Base-by-base conservation (phyloP, 2,888 invertebrate genomes). In the Seira ritae region DNA sequence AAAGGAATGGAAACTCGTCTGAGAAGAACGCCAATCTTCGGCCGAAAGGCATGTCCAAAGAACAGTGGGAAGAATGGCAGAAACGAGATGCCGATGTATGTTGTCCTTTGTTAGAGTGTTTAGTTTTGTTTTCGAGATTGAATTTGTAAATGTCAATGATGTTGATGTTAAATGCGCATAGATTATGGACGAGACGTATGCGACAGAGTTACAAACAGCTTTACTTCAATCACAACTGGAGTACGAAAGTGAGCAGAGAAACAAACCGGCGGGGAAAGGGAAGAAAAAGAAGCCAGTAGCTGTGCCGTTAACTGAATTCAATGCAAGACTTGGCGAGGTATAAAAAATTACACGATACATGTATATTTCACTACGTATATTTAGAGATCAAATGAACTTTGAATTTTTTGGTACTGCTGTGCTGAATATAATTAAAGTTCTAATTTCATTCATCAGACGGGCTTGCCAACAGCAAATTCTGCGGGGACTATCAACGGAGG, bases 271-370 rank as follows among this genome's bases (percentile, higher is more conserved):
- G 17, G 90, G 91, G 42, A 92, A 91, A 85, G 93, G 93, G 87
- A 93, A 92, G 89, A 95, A 95, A 90, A 94, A 94, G 88, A 94
- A 94, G 90, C 93, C 90, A 0, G 90, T 90, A 19, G 89, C 94
- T 0, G 95, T 96, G 94, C 94, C 94, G 81, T 91, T 96, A 79
- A 94, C 94, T 83, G 94, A 96, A 90, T 96, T 96, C 90, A 94
- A 95, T 69, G 90, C 94, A 92, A 86, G 67, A 60, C 37, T 86
- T 23, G 72, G 23, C 20, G 82, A 82, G 24, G 85, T 85, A 68
- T 71, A n/a, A n/a, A n/a, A n/a, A n/a, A n/a, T 65, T 17, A 6
- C 17, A 65, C 17, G 6, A 20, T 17, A 65, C 19, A n/a, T 20
- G 17, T 65, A 65, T 65, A 20, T 46, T 46, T 12, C 12, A 12